Evolutionary conservation across 2,888 invertebrate species (phyloP).

Genomic region (Pilophorus perplexus): DNA sequence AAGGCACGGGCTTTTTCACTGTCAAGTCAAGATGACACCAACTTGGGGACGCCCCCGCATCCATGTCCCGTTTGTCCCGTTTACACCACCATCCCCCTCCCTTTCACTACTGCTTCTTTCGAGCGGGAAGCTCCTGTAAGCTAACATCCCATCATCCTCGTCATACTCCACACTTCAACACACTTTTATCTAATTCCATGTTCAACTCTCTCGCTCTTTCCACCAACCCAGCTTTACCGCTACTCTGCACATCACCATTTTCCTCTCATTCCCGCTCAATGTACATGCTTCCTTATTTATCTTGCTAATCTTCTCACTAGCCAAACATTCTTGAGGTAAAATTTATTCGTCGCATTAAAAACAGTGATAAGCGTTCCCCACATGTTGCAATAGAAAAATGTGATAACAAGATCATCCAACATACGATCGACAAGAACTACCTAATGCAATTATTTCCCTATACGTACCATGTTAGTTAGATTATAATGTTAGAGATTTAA

Average conservation of each 20-base stretch:
- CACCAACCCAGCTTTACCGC: conserved; percentile 3
- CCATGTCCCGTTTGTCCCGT: conserved; percentile 3
- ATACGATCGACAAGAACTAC: too few relatives aligned
- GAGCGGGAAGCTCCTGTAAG: conserved; percentile 1
- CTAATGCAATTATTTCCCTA: too few relatives aligned
- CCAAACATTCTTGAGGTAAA: too few relatives aligned
- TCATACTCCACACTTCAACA: conserved; percentile 40
- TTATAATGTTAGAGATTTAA: too few relatives aligned
- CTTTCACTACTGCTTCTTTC: conserved; percentile 1
- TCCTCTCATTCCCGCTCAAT: conserved; percentile 13
- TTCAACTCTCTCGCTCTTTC: conserved; percentile 36
- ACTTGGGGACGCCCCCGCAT: conserved; percentile 43
- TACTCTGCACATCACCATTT: conserved; percentile 3
- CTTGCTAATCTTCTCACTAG: conserved; percentile 30
- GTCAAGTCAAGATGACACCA: conserved; percentile 46
- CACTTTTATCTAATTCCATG: conserved; percentile 41
- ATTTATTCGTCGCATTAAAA: too few relatives aligned
- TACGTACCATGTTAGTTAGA: too few relatives aligned
- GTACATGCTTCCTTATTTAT: conserved; percentile 20
- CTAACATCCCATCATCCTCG: conserved; percentile 39
- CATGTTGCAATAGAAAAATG: too few relatives aligned
- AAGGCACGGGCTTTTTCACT: conserved; percentile 44
- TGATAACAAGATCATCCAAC: too few relatives aligned
- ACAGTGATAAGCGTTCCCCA: too few relatives aligned
- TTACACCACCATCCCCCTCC: neutral